A percentile compares a stretch with the other conserved stretches of the same genome.
Conservation (phyloP, 2,888 invertebrate genomes). For the Plemyria rubiginata region DNA sequence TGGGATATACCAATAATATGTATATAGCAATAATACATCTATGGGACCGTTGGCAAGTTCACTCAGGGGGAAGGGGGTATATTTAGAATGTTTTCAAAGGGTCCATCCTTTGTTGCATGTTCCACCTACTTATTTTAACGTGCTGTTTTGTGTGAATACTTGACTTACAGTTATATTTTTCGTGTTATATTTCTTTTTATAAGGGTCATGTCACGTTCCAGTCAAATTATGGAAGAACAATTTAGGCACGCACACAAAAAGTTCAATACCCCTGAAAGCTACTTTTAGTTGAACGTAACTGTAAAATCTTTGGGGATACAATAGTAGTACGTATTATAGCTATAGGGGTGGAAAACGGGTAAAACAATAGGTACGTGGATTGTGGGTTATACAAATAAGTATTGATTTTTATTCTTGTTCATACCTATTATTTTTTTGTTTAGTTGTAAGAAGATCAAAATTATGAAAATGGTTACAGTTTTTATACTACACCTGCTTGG, state of each 20-base stretch:
- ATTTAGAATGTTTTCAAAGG: conserved; percentile 47
- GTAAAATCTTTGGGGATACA: conserved; percentile 52
- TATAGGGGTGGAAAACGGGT: conserved; percentile 51
- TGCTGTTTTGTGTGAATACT: not conserved
- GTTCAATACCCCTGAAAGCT: conserved; percentile 40
- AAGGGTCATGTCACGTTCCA: conserved; percentile 33
- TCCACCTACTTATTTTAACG: not conserved
- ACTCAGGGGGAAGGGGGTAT: conserved; percentile 42
- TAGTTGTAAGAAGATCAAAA: not conserved
- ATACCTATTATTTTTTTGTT: not conserved
- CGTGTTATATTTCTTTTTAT: not conserved
- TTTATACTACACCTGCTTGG: too few species aligned
- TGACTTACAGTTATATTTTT: not conserved
- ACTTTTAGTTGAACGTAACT: conserved; percentile 40
- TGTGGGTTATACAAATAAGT: conserved; percentile 9
- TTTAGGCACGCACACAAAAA: conserved; percentile 41
- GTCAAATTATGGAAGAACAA: conserved; percentile 34
- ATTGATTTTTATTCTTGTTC: conserved; percentile 19
- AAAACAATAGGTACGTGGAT: conserved; percentile 45
- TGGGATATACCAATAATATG: conserved; percentile 41
- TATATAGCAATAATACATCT: conserved; percentile 41
- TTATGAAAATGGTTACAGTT: too few species aligned
- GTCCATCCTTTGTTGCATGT: conserved; percentile 34
- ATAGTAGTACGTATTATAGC: conserved; percentile 48
- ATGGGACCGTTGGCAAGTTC: conserved; percentile 40